These are phyloP conservation scores for Lagopus leucura DNA, from an alignment of 2,113 vertebrate species.

Conservation along the genomic window DNA sequence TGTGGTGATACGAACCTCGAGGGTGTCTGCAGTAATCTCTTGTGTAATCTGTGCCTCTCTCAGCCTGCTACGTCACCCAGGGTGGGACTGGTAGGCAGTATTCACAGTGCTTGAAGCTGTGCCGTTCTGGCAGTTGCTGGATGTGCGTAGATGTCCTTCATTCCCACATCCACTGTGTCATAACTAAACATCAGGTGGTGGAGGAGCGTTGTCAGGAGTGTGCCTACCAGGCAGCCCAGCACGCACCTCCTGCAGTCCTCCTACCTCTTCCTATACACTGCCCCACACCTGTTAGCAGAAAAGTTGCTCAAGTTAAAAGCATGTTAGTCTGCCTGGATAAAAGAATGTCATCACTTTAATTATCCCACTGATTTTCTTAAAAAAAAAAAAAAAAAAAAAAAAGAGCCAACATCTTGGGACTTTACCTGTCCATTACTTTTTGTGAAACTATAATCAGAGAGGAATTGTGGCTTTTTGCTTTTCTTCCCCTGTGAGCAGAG, in stretches of 20 bases:
- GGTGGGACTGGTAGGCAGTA: not conserved
- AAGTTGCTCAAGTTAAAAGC: not conserved
- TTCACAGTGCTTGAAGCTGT: not conserved
- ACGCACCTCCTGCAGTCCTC: not conserved
- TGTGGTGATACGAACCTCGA: not conserved
- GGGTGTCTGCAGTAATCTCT: constrained; percentile 29
- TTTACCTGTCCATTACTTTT: not conserved
- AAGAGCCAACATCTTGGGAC: not conserved
- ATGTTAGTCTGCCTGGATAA: not conserved
- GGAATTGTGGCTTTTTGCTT: not conserved
- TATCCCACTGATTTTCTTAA: not conserved
- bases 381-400: not conserved
- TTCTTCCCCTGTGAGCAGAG: not conserved
- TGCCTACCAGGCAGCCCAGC: not conserved
- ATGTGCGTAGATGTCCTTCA: not conserved
- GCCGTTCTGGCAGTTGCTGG: not conserved
- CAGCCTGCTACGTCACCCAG: not conserved
- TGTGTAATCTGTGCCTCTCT: constrained; percentile 22
- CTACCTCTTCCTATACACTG: not conserved
- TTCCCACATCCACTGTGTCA: not conserved
- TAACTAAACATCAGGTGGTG: not conserved
- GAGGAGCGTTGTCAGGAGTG: not conserved
- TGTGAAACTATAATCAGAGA: not conserved
- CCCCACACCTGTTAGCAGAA: not conserved
- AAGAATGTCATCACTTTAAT: not conserved